Evolutionary conservation across 2,888 invertebrate species (phyloP).

Genomic region (Sympetrum striolatum): DNA sequence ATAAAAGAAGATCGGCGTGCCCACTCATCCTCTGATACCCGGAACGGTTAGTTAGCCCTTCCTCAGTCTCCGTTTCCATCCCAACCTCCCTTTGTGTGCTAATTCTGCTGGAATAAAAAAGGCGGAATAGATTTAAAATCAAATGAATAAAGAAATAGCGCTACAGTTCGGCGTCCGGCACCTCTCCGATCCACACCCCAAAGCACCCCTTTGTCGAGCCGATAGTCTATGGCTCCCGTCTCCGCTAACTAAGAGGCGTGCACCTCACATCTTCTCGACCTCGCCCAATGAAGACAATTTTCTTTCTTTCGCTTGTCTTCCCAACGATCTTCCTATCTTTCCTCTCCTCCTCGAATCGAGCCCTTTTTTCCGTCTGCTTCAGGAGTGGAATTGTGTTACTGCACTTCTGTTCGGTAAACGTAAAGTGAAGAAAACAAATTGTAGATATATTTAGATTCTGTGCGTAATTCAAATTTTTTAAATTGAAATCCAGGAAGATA

Average conservation of each 20-base stretch:
- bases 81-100: slow-evolving; percentile 38
- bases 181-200: not conserved
- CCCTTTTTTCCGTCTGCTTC: not conserved
- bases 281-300: not conserved
- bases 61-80: not conserved
- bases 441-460: too few relatives aligned
- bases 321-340: not conserved
- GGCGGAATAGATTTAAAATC: slow-evolving; percentile 41
- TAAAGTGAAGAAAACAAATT: too few relatives aligned
- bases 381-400: too few relatives aligned
- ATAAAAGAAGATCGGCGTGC: not conserved
- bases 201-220: slow-evolving; percentile 21
- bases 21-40: not conserved
- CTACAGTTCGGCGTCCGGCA: slow-evolving; percentile 22
- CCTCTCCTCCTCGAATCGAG: not conserved
- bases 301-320: not conserved
- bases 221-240: slow-evolving; percentile 27
- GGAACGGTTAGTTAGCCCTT: not conserved
- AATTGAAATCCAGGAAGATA: too few relatives aligned
- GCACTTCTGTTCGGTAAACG: too few relatives aligned
- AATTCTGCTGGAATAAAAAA: slow-evolving; percentile 35
- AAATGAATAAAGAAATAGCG: slow-evolving; percentile 43
- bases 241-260: not conserved
- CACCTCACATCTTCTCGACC: not conserved
- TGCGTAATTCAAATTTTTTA: too few relatives aligned